phyloP scores from a whole-genome alignment of 2,113 vertebrate species.

The Barnardius zonarius region DNA sequence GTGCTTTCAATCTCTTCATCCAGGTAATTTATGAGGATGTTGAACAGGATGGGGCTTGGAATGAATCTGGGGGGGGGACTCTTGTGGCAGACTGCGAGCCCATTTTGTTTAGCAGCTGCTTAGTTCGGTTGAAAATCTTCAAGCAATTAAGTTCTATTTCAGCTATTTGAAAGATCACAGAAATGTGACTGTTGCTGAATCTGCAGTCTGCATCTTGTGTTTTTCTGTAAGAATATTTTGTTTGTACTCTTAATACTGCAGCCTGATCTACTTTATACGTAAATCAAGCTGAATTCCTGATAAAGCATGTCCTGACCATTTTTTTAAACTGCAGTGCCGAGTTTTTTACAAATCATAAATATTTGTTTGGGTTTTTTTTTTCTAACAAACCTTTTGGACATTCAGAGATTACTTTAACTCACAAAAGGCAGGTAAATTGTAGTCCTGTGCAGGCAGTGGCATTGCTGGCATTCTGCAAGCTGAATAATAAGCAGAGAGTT shows the following conservation, averaged over 20 bases:
- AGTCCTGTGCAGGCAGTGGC: background rate
- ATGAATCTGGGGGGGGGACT: background rate
- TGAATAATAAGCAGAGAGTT: background rate
- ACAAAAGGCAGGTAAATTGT: background rate
- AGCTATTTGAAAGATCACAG: background rate
- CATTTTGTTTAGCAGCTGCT: background rate
- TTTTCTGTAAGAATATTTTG: background rate
- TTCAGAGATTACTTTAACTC: background rate
- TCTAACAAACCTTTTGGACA: background rate
- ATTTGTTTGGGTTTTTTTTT: background rate
- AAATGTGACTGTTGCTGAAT: background rate
- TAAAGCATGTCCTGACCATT: background rate
- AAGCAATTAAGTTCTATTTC: background rate
- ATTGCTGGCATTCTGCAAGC: background rate
- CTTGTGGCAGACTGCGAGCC: background rate
- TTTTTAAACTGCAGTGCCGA: background rate
- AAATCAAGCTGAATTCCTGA: background rate
- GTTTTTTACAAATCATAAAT: background rate
- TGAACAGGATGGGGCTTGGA: background rate
- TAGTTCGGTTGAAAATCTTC: background rate
- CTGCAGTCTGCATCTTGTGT: background rate
- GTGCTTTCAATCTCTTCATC: background rate
- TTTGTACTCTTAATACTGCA: background rate
- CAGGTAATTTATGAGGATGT: background rate
- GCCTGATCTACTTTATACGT: background rate